These are phyloP conservation scores for Chaetops frenatus DNA, from an alignment of 2,113 vertebrate species.

Conservation along the genomic window DNA sequence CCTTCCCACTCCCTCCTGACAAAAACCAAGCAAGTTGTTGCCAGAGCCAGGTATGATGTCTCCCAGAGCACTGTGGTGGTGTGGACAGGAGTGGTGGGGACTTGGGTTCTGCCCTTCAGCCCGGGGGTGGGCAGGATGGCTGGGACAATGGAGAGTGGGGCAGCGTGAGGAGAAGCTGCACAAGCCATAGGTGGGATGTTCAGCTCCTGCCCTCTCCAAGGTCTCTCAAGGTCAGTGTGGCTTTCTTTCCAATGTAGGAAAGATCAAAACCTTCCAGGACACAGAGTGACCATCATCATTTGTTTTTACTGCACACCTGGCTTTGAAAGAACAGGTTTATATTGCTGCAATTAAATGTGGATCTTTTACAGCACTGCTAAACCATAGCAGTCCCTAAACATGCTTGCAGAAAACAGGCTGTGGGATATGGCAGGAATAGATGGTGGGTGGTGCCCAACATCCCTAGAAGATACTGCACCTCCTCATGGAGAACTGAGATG, in stretches of 20 bases:
- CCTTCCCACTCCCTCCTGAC: background rate
- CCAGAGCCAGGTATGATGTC: rapidly evolving
- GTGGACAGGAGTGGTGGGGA: background rate
- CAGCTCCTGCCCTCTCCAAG: background rate
- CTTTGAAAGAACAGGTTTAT: background rate
- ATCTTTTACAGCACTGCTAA: background rate
- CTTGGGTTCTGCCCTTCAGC: background rate
- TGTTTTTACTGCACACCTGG: background rate
- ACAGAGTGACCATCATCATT: background rate
- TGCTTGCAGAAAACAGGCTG: background rate
- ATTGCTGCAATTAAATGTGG: background rate
- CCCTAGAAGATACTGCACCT: background rate
- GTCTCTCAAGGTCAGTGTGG: rapidly evolving
- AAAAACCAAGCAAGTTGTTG: background rate
- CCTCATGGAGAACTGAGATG: background rate
- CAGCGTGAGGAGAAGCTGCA: background rate
- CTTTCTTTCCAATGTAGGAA: background rate
- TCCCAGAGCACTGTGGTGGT: background rate
- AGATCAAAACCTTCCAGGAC: background rate
- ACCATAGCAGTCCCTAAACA: background rate
- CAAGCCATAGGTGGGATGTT: background rate
- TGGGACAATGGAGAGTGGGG: rapidly evolving
- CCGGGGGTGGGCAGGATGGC: background rate
- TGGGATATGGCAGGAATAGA: background rate
- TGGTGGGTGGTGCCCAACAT: background rate